Evolutionary conservation across 2,113 vertebrate species (phyloP), one percentile per base, ranked within the genome.

Genomic region (Petrocephalus microphthalmus): DNA sequence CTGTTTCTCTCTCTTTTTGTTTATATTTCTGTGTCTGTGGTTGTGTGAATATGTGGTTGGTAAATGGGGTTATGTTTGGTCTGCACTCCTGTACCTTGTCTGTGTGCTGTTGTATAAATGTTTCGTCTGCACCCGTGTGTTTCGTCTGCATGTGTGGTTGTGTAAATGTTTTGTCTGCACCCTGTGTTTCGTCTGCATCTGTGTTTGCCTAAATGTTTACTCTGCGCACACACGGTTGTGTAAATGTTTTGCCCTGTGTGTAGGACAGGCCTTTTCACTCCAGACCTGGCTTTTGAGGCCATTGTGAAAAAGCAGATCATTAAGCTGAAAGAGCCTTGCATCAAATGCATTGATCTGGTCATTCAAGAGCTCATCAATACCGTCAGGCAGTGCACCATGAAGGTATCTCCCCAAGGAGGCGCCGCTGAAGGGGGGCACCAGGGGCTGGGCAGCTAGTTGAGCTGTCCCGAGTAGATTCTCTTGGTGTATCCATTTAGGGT

Each of bases 221-320:
- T 42, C 42, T 42, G 3, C 42, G 3, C 42, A 17, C 19, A 4
- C 52, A 3, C 53, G 88, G 25, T 37, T 67, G n/a, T 84, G 52
- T 45, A 17, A 25, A 54, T 54, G 33, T 89, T 22, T 67, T 42
- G 45, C 42, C 37, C 33, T 87, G n/a, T 86, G 29, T 91, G 92
- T 93, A 99, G 98, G 96, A 99, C 98, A 56, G 98, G 98, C 93
- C 97, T 99, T 88, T 99, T 99, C 96, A 99, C 98, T 37, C 98
- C 98, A 3, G 98, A 99, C 93, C 85, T 99, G 96, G 98, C 98
- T 0, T 99, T 99, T 94, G 98, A 99, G 94, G 97, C 98, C 94
- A 99, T 99, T 85, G 98, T 99, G 92, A 99, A 99, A 96, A 99
- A 99, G 95, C 98, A 99, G 95, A 95, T 99, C 94, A 97, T 99